A percentile compares a stretch with the other conserved stretches of the same genome.
Evolutionary conservation across 2,888 invertebrate species (phyloP).

Genomic region (Marasmarcha lunaedactyla): DNA sequence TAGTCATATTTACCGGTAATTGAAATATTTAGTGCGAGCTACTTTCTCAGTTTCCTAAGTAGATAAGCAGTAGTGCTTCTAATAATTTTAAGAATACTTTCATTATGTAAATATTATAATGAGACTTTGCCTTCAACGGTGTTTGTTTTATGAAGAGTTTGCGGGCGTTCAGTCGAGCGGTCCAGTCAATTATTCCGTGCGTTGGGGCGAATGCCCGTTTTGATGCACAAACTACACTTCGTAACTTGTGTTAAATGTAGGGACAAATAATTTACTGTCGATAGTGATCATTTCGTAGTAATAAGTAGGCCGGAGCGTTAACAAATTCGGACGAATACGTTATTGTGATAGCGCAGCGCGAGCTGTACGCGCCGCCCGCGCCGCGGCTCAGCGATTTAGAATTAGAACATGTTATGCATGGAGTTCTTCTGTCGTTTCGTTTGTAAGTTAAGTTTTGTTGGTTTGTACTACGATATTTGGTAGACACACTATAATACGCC

Average conservation of each 20-base stretch:
- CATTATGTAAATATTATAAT: constrained; percentile 64
- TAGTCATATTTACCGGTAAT: constrained; percentile 56
- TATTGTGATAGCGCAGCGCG: constrained; percentile 50
- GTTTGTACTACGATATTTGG: neutral
- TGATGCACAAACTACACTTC: constrained; percentile 42
- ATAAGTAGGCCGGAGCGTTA: constrained; percentile 66
- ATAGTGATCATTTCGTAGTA: constrained; percentile 66
- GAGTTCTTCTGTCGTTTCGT: neutral
- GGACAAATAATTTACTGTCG: constrained; percentile 65
- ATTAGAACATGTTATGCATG: neutral
- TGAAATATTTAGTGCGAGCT: constrained; percentile 51
- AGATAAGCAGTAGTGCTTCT: constrained; percentile 66
- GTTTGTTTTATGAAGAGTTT: constrained; percentile 37
- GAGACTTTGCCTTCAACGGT: constrained; percentile 52
- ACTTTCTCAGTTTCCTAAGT: constrained; percentile 61
- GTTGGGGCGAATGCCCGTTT: constrained; percentile 25
- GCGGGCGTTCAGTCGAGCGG: constrained; percentile 29
- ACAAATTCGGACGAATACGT: constrained; percentile 59
- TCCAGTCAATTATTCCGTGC: constrained; percentile 64
- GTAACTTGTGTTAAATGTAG: constrained; percentile 63
- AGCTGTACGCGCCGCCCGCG: constrained; percentile 21
- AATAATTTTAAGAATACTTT: constrained; percentile 45
- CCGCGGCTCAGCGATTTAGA: neutral
- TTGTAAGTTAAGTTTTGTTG: no score
- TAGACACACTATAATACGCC: neutral